A percentile compares a stretch with the other conserved stretches of the same genome.
Evolutionary conservation across 2,797 vertebrate species (phyloP).

Genomic region (Dendrocincla tyrannina): DNA sequence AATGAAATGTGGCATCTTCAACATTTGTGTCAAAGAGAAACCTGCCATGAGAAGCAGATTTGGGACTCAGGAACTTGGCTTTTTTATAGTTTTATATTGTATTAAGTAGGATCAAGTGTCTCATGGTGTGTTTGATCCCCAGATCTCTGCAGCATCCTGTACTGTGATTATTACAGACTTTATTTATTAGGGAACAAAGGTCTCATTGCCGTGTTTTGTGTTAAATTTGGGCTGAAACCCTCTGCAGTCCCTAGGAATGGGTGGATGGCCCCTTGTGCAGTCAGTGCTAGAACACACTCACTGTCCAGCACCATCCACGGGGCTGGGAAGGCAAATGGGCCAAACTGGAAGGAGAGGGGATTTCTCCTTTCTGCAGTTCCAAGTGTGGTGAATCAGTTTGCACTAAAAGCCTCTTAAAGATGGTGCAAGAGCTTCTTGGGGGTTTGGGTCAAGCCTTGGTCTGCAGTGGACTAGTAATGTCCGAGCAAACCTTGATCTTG

Average conservation of each 20-base stretch:
- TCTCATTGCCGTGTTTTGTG: neutral
- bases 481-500: neutral
- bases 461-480: too few species aligned
- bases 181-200: neutral
- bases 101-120: neutral
- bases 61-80: neutral
- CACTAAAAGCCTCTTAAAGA: neutral
- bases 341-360: neutral
- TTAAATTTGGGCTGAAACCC: neutral
- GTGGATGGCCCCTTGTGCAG: neutral
- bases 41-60: neutral
- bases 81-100: neutral
- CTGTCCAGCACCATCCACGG: neutral
- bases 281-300: neutral
- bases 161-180: neutral
- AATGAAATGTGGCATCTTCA: slow-evolving; percentile 26
- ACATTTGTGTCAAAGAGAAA: neutral
- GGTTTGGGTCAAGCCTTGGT: neutral
- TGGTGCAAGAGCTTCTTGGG: neutral
- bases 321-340: neutral
- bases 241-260: neutral
- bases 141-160: neutral
- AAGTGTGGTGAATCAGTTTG: accelerated
- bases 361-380: neutral
- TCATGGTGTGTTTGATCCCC: neutral